A percentile compares a stretch with the other conserved stretches of the same genome.
Evolutionary conservation across 2,113 vertebrate species (phyloP).

Genomic region (Argyrosomus japonicus): DNA sequence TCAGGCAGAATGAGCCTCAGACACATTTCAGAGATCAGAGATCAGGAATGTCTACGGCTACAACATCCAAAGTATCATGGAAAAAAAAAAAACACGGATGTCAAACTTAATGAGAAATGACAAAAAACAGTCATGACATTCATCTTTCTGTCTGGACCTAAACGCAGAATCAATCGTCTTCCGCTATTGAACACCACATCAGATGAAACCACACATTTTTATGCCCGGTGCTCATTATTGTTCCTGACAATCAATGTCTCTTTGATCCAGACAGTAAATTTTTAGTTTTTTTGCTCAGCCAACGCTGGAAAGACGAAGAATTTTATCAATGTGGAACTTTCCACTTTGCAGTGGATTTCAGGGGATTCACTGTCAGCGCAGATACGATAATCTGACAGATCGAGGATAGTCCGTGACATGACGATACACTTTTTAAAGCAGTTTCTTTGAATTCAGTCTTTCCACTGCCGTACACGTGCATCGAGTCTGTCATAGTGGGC

Average conservation of each 20-base stretch:
- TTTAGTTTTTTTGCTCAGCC: background rate
- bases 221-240: background rate
- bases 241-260: background rate
- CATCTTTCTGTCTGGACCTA: background rate
- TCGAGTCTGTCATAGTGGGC: background rate
- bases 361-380: background rate
- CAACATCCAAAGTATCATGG: background rate
- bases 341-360: background rate
- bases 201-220: background rate
- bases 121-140: background rate
- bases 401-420: background rate
- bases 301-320: background rate
- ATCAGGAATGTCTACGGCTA: background rate
- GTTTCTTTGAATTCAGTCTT: background rate
- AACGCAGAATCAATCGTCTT: too few species aligned
- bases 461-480: background rate
- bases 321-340: background rate
- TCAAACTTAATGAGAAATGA: slow-evolving; percentile 2
- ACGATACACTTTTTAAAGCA: background rate
- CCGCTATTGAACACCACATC: too few species aligned
- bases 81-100: background rate
- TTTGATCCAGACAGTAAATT: background rate
- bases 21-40: background rate
- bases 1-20: background rate
- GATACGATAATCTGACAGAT: too few species aligned